phyloP scores from a whole-genome alignment of 2,113 vertebrate genomes.

The Typhlomys cinereus region DNA sequence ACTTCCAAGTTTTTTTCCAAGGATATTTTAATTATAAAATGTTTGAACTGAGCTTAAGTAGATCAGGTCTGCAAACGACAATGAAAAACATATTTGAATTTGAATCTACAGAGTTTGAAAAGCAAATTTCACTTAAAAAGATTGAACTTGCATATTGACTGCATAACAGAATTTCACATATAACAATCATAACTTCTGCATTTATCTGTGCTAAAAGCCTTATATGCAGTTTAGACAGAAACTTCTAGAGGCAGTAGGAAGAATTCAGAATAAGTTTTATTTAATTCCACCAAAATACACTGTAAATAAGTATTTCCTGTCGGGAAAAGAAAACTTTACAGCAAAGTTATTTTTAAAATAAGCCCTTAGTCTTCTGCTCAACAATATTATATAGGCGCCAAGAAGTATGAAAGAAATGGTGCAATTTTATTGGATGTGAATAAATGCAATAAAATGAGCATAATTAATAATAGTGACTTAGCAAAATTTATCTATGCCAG shows the following conservation, averaged over 20 bases:
- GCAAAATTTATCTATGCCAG: neutral
- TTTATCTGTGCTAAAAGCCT: constrained; percentile 44
- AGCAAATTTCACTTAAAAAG: neutral
- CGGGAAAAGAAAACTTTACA: constrained; percentile 7
- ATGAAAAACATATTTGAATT: constrained; percentile 7
- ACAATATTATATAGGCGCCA: neutral
- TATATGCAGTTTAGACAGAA: constrained; percentile 17
- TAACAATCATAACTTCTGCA: constrained; percentile 54
- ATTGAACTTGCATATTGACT: neutral
- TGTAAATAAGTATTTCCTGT: constrained; percentile 34
- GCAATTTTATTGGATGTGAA: neutral
- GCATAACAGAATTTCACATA: constrained; percentile 55
- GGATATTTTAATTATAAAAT: neutral
- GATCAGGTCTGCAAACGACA: neutral
- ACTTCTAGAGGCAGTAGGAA: neutral
- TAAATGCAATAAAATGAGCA: neutral
- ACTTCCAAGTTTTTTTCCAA: neutral
- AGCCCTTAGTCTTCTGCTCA: neutral
- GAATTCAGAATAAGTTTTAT: constrained; percentile 26
- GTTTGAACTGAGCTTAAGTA: neutral
- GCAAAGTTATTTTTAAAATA: constrained; percentile 23
- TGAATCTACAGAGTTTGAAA: constrained; percentile 16
- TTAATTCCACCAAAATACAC: neutral
- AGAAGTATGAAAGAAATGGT: neutral
- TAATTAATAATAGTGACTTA: neutral